phyloP scores from a whole-genome alignment of 37 sponge, comb jelly and placozoan genomes.

The Cliona cf. orientalis region DNA sequence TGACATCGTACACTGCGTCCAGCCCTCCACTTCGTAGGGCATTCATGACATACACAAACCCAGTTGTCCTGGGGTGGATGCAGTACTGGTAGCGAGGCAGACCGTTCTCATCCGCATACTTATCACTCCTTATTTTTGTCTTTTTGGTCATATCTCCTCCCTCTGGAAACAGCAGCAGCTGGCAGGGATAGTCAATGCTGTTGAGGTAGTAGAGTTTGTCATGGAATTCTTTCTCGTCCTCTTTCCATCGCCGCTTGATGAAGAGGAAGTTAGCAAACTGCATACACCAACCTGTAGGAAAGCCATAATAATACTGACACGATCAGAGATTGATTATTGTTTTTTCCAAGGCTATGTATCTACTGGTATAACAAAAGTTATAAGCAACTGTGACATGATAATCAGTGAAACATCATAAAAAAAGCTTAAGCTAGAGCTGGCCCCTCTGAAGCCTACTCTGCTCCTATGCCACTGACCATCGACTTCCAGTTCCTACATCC shows the following conservation, averaged over 20 bases:
- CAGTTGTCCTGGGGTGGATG: constrained; percentile 82
- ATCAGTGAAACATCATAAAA: too few species aligned
- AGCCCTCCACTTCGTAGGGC: constrained; percentile 59
- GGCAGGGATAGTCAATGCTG: constrained; percentile 46
- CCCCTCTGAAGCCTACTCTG: too few species aligned
- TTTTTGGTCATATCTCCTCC: constrained; percentile 69
- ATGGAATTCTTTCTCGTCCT: constrained; percentile 59
- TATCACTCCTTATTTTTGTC: constrained; percentile 61
- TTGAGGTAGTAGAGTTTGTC: constrained; percentile 74
- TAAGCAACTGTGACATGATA: too few species aligned
- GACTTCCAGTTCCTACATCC: too few species aligned
- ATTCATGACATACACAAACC: constrained; percentile 64
- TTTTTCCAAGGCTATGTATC: too few species aligned
- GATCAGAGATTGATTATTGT: too few species aligned
- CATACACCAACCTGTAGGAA: constrained; percentile 52
- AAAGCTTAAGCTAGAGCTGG: too few species aligned
- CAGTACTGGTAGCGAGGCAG: constrained; percentile 75
- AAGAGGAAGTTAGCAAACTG: constrained; percentile 68
- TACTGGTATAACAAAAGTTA: too few species aligned
- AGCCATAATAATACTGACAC: neutral
- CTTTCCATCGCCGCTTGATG: constrained; percentile 70
- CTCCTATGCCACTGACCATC: too few species aligned
- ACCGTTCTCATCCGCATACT: constrained; percentile 67
- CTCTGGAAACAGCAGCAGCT: constrained; percentile 87
- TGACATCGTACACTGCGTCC: constrained; percentile 85